Conservation (phyloP, 2,113 vertebrate genomes). For the Andinoacara biseriatus region DNA sequence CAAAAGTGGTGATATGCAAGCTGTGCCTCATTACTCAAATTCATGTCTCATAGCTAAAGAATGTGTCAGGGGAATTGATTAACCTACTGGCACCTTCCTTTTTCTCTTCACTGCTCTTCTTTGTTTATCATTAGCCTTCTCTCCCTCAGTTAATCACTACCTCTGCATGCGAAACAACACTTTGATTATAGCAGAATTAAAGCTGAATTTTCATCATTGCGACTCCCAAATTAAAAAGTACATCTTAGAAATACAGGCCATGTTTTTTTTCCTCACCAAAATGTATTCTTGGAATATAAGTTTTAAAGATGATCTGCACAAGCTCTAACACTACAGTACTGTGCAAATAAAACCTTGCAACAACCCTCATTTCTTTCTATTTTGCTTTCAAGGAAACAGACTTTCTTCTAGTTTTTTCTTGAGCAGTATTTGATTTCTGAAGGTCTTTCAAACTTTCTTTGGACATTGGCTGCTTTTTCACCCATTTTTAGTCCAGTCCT, state of each 20-base stretch:
- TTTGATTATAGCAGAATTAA: constrained; percentile 7
- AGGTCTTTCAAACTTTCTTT: background rate
- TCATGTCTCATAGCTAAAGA: constrained; percentile 26
- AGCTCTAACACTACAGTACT: background rate
- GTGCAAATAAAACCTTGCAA: background rate
- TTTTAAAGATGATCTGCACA: background rate
- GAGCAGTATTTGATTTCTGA: background rate
- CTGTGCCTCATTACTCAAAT: constrained; percentile 12
- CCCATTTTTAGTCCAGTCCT: background rate
- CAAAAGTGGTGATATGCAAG: background rate
- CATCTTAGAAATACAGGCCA: background rate
- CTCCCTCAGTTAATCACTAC: background rate
- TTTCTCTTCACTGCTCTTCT: background rate
- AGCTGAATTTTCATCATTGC: background rate
- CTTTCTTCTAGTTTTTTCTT: background rate
- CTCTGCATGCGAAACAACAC: background rate
- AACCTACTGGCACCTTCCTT: constrained; percentile 15
- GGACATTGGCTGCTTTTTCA: background rate
- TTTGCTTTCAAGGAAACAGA: background rate
- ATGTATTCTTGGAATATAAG: background rate
- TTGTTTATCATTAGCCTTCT: constrained; percentile 23
- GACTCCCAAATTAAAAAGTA: background rate
- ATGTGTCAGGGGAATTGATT: constrained; percentile 21
- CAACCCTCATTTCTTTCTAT: background rate
- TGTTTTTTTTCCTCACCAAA: background rate